phyloP scores from a whole-genome alignment of 2,888 invertebrate species.

The Sarcophaga carnaria region DNA sequence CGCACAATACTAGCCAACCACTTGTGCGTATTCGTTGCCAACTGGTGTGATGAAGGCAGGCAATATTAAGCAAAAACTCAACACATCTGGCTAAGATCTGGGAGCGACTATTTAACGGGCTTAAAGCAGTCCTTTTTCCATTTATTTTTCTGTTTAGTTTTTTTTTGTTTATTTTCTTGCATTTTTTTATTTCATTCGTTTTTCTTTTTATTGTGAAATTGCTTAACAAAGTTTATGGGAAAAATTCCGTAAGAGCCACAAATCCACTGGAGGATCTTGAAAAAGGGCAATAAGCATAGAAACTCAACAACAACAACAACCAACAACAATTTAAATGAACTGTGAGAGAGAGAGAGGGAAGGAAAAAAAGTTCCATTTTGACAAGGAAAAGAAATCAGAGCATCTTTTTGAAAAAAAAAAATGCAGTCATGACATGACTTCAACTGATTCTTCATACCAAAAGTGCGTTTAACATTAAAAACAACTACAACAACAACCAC shows the following conservation, averaged over 20 bases:
- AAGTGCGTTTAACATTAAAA: slow-evolving; percentile 49
- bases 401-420: slow-evolving; percentile 65
- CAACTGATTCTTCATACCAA: slow-evolving; percentile 43
- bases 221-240: slow-evolving; percentile 65
- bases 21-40: neutral
- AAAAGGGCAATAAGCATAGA: slow-evolving; percentile 28
- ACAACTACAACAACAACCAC: slow-evolving; percentile 17
- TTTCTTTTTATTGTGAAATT: slow-evolving; percentile 43
- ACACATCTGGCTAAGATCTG: slow-evolving; percentile 55
- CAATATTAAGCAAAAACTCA: slow-evolving; percentile 55
- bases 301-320: slow-evolving; percentile 2
- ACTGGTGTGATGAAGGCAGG: slow-evolving; percentile 31
- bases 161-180: slow-evolving; percentile 21
- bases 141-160: slow-evolving; percentile 35
- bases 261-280: slow-evolving; percentile 41
- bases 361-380: slow-evolving; percentile 64
- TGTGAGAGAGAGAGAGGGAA: neutral
- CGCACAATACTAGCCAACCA: slow-evolving; percentile 1
- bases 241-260: slow-evolving; percentile 65
- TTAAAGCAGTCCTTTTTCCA: slow-evolving; percentile 37
- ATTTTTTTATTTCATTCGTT: slow-evolving; percentile 40
- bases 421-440: slow-evolving; percentile 63
- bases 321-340: slow-evolving; percentile 19
- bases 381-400: slow-evolving; percentile 79
- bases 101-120: slow-evolving; percentile 7